Evolutionary conservation across 2,797 vertebrate genomes (phyloP).

Genomic region (Rhinella marina): DNA sequence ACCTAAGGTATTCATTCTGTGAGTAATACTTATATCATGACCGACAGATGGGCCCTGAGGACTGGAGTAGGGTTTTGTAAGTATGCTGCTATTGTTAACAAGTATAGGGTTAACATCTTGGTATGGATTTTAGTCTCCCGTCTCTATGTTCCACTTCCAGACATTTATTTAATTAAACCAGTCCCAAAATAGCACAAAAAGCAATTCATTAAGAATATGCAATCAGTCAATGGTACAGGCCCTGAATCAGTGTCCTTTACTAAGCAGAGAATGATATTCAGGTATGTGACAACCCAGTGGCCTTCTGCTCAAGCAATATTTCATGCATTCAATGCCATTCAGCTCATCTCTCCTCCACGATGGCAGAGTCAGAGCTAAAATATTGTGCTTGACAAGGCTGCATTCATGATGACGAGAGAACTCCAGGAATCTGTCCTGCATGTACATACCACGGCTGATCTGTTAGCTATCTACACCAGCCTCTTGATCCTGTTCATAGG

Average conservation of each 20-base stretch:
- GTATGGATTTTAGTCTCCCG: neutral
- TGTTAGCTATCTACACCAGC: neutral
- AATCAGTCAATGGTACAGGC: constrained; percentile 51
- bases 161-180: constrained; percentile 60
- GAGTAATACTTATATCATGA: too few relatives aligned
- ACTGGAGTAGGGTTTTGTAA: too few relatives aligned
- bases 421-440: neutral
- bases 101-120: constrained; percentile 1
- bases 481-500: neutral
- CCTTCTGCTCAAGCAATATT: constrained; percentile 16
- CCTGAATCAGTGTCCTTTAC: constrained; percentile 45
- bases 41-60: too few relatives aligned
- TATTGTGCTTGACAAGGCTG: neutral
- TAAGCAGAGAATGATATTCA: constrained; percentile 35
- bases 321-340: constrained; percentile 11
- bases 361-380: neutral
- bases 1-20: too few relatives aligned
- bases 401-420: neutral
- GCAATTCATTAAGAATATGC: constrained; percentile 59
- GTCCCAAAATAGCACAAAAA: constrained; percentile 57
- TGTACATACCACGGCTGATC: too few relatives aligned
- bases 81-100: neutral
- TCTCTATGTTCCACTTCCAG: constrained; percentile 28
- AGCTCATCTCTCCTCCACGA: neutral
- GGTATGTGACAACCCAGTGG: constrained; percentile 24